phyloP scores from a whole-genome alignment of 2,888 invertebrate genomes.

The Thymelicus sylvestris region DNA sequence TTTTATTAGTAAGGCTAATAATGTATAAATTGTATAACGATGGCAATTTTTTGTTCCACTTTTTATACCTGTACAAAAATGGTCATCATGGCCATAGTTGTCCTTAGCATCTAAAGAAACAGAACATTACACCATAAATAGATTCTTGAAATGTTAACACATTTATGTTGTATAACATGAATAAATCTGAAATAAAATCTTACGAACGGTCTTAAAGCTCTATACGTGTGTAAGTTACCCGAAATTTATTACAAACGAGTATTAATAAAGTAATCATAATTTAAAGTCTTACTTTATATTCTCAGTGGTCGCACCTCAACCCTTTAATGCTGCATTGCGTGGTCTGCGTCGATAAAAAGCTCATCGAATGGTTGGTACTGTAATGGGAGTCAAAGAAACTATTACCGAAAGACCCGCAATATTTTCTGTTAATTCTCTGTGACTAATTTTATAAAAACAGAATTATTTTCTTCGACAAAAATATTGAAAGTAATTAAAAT shows the following conservation, averaged over 20 bases:
- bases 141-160: no score
- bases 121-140: no score
- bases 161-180: no score
- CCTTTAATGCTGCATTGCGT: slow-evolving; percentile 25
- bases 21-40: no score
- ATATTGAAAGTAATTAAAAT: no score
- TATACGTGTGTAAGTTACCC: neutral
- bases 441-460: neutral
- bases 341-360: slow-evolving; percentile 10
- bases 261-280: slow-evolving; percentile 11
- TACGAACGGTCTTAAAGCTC: neutral
- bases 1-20: no score
- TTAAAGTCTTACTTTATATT: neutral
- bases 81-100: no score
- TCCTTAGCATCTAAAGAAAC: no score
- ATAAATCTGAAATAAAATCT: neutral
- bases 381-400: slow-evolving; percentile 12
- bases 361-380: neutral
- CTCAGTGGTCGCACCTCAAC: neutral
- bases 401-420: neutral
- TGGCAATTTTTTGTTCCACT: no score
- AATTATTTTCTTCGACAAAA: no score
- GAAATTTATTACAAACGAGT: neutral
- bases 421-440: neutral
- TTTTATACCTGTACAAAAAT: no score